Percentiles rank a stretch among this genome's conserved stretches.
Conservation (phyloP, 2,113 vertebrate species). For the Elanoides forficatus region DNA sequence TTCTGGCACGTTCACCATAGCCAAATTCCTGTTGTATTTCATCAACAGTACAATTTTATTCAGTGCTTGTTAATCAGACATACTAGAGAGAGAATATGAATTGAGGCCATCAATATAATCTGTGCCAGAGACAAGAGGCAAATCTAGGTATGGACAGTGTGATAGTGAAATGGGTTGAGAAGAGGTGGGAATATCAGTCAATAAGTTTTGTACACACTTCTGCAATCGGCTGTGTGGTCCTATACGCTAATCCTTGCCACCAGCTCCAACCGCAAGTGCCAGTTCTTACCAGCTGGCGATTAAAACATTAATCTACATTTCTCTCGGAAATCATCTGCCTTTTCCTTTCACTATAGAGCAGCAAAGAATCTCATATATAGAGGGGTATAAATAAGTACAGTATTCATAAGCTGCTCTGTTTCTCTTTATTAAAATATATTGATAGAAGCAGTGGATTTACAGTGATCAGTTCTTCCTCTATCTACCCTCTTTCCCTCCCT, state of each 20-base stretch:
- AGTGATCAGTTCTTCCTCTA: not conserved
- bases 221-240: not conserved
- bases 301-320: not conserved
- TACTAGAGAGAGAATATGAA: not conserved
- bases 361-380: not conserved
- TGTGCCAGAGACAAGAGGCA: not conserved
- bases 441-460: not conserved
- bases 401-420: not conserved
- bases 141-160: not conserved
- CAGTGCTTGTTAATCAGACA: not conserved
- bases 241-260: not conserved
- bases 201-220: not conserved
- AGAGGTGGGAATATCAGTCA: not conserved
- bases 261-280: not conserved
- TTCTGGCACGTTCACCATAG: not conserved
- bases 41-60: not conserved
- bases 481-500: not conserved
- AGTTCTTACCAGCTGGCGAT: not conserved
- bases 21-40: not conserved
- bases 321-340: not conserved
- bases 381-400: not conserved
- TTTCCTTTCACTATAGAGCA: not conserved
- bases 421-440: not conserved
- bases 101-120: not conserved
- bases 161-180: not conserved